A percentile compares a stretch with the other conserved stretches of the same genome.
These are phyloP conservation scores for Anguilla rostrata DNA, from an alignment of 2,113 vertebrate genomes.

Conservation along the genomic window DNA sequence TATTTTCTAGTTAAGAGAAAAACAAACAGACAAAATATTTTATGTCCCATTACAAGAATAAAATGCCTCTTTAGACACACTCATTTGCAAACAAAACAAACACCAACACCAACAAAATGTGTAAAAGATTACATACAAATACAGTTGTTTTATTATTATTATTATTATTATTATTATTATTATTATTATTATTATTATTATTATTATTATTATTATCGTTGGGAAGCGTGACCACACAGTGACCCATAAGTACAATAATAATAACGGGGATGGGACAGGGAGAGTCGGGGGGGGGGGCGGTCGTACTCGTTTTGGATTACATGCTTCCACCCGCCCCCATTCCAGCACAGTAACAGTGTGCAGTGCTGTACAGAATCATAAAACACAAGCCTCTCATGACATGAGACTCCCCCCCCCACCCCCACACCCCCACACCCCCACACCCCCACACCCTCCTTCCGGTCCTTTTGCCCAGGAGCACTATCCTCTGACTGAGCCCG, in stretches of 20 bases:
- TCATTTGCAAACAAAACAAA: too few species aligned
- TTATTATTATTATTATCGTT: too few species aligned
- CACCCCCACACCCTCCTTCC: not conserved
- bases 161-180: too few species aligned
- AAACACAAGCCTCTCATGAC: not conserved
- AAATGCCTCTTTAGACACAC: too few species aligned
- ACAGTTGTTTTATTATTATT: too few species aligned
- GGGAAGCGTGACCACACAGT: not conserved
- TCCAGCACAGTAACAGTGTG: not conserved
- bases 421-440: not conserved
- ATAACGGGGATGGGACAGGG: too few species aligned
- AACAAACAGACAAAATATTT: too few species aligned
- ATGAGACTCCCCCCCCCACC: not conserved
- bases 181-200: too few species aligned
- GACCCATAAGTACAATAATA: not conserved
- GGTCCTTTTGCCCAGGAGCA: not conserved
- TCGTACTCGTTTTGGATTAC: not conserved
- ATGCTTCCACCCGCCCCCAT: not conserved
- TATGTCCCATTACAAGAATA: too few species aligned
- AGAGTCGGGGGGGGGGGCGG: too few species aligned
- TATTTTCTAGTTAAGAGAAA: too few species aligned
- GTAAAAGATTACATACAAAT: not conserved
- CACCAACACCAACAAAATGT: not conserved
- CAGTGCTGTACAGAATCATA: not conserved
- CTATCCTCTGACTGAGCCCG: not conserved